A percentile compares a stretch with the other conserved stretches of the same genome.
These are phyloP conservation scores for Neolamprologus sp. DNA, from an alignment of 2,113 vertebrate genomes.

Conservation along the genomic window DNA sequence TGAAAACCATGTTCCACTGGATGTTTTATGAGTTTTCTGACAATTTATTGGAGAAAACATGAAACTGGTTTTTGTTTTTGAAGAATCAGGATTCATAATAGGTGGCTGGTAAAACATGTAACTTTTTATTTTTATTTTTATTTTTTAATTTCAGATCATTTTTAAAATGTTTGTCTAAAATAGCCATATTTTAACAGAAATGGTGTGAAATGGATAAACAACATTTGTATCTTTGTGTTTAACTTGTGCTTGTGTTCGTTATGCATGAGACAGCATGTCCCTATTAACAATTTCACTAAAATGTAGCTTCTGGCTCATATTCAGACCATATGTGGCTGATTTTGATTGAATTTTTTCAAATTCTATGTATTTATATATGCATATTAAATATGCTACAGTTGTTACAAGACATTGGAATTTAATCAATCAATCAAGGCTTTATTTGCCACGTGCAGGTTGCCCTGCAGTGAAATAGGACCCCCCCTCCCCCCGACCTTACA, in stretches of 20 bases:
- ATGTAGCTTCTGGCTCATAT: background rate
- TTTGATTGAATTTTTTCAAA: background rate
- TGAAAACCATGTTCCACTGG: fast-evolving
- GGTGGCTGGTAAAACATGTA: fast-evolving
- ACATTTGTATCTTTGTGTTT: background rate
- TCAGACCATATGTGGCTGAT: background rate
- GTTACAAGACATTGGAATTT: fast-evolving
- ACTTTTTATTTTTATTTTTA: background rate
- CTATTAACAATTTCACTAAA: background rate
- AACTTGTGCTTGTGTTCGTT: background rate
- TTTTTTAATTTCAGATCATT: background rate
- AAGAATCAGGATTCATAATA: background rate
- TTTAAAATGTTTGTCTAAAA: background rate
- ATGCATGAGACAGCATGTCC: background rate
- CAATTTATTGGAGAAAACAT: background rate
- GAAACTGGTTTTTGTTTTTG: fast-evolving
- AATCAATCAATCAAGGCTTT: background rate
- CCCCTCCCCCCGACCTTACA: background rate
- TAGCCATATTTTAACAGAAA: background rate
- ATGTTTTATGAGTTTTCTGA: background rate
- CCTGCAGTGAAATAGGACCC: background rate
- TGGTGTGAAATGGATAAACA: background rate
- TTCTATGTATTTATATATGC: fast-evolving
- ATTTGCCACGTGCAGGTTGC: background rate
- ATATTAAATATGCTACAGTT: background rate